Evolutionary conservation across 2,888 invertebrate species (phyloP).

Genomic region (Agrochola macilenta): DNA sequence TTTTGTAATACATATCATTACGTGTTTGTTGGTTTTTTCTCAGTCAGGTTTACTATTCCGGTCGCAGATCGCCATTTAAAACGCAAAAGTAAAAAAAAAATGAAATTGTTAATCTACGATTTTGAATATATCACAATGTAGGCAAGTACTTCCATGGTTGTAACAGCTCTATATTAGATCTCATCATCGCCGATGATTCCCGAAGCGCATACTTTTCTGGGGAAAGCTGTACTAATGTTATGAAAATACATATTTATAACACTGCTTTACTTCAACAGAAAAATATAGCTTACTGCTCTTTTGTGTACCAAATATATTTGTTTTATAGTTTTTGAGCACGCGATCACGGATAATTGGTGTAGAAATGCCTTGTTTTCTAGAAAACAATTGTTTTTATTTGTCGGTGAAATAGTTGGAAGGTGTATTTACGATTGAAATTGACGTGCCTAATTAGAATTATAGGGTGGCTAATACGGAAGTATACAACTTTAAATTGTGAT

Average conservation of each 20-base stretch:
- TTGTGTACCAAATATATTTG: conserved; percentile 43
- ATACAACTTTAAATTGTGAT: too few species aligned
- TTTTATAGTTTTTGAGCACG: conserved; percentile 49
- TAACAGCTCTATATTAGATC: not conserved
- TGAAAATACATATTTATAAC: conserved; percentile 23
- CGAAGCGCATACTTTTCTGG: not conserved
- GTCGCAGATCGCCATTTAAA: not conserved
- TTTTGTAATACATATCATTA: not conserved
- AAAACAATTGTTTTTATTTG: conserved; percentile 25
- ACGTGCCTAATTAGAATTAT: not conserved
- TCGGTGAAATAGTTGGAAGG: not conserved
- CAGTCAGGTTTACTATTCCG: not conserved
- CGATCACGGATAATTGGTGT: conserved; percentile 37
- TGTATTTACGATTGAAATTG: conserved; percentile 18
- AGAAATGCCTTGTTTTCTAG: conserved; percentile 33
- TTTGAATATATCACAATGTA: not conserved
- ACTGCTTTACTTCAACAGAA: conserved; percentile 29
- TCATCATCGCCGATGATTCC: not conserved
- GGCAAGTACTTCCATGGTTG: not conserved
- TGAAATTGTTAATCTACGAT: not conserved
- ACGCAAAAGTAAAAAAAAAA: not conserved
- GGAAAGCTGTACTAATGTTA: conserved; percentile 2
- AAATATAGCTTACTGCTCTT: conserved; percentile 34
- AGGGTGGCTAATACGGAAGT: not conserved
- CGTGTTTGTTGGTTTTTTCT: not conserved